Base-by-base conservation (phyloP, 2,888 invertebrate species). In the Eupithecia exiguata region DNA sequence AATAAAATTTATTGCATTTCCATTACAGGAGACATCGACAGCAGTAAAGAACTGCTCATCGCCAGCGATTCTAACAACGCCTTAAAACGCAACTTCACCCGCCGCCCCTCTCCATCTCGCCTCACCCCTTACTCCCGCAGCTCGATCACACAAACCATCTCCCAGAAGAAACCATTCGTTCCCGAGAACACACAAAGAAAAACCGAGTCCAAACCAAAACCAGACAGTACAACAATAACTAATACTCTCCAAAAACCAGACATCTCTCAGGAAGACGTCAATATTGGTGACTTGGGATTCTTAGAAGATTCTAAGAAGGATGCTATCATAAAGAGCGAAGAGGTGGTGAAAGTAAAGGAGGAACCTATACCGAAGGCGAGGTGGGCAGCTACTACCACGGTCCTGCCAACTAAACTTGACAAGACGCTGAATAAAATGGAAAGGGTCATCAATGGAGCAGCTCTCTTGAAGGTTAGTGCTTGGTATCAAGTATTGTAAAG, bases 11-110 rank as follows among this genome's bases (percentile, higher is more conserved):
- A 21, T 25, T 21, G 5, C n/a, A 10, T 53, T 58, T 70, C 53
- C 35, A 38, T 84, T 82, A 61, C 83, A 95, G 95, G 91, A 7
- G 95, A 95, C 81, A 92, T 89, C 69, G 95, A 96, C 63, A 95
- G 94, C 87, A 96, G 96, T 84, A 95, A 95, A 77, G 96, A 96
- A 81, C 90, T 96, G 4, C 94, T 96, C 76, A 92, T 96, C 86
- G 96, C 95, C 18, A 96, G 96, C 76, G 96, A 96, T 82, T 92
- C 89, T 77, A 90, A 80, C 75, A 91, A 91, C 76, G 87, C 84
- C 5, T 83, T 89, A 36, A 90, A 87, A 77, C 88, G 91, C 70
- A 93, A 92, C 81, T 92, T 86, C 80, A 92, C 93, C 0, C 85
- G 92, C 1, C 87, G 91, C 0, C 93, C 93, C 0, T 88, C 90